phyloP scores from a whole-genome alignment of 2,113 vertebrate species.

The Columba livia region DNA sequence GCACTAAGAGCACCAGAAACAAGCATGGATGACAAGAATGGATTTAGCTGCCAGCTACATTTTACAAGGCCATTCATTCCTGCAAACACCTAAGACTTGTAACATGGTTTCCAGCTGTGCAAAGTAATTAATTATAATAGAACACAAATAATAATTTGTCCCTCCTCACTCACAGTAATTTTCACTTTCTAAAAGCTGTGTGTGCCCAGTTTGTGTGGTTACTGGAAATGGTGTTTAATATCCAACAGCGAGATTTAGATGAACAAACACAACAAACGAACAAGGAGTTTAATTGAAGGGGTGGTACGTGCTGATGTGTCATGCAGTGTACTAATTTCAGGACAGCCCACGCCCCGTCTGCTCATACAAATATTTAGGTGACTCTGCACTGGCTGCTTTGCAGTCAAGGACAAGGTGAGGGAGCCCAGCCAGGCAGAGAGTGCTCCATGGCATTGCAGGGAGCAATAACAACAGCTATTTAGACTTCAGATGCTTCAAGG shows the following conservation, averaged over 20 bases:
- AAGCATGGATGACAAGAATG: neutral
- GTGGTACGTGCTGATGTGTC: neutral
- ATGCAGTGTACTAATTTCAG: neutral
- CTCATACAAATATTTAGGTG: neutral
- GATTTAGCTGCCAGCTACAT: slow-evolving; percentile 42
- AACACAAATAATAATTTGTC: slow-evolving; percentile 37
- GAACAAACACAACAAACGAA: neutral
- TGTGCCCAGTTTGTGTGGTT: neutral
- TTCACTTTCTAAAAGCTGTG: neutral
- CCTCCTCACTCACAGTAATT: slow-evolving; percentile 15
- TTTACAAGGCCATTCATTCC: slow-evolving; percentile 50
- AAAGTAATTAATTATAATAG: slow-evolving; percentile 55
- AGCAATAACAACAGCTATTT: neutral
- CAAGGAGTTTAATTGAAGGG: neutral
- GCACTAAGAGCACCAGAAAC: neutral
- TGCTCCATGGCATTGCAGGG: neutral
- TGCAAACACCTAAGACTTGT: slow-evolving; percentile 47
- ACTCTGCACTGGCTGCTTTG: neutral
- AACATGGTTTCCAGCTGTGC: slow-evolving; percentile 40
- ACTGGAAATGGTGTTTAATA: neutral
- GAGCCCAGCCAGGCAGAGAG: neutral
- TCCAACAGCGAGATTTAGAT: neutral
- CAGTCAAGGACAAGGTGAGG: neutral
- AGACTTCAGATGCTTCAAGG: neutral
- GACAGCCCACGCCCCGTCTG: neutral